Evolutionary conservation across 1,140 invertebrate species (phyloP).

Genomic region (Bacillus rossius): DNA sequence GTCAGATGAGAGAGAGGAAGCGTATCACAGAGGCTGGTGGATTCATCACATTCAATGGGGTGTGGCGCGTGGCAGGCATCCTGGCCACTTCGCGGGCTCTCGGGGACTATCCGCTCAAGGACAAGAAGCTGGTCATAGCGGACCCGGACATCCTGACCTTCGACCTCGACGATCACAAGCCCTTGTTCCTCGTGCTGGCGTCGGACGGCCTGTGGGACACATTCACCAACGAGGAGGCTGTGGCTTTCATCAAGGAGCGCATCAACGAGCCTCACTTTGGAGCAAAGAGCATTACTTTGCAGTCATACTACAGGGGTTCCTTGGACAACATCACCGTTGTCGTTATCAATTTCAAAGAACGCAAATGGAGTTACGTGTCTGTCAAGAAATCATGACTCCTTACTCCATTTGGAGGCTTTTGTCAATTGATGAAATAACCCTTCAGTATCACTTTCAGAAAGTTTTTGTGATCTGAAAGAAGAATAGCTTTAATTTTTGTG

Average conservation of each 20-base stretch:
- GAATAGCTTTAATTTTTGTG: too few relatives aligned
- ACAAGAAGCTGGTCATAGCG: slow-evolving; percentile 88
- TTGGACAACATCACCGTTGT: slow-evolving; percentile 95
- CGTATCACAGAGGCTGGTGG: slow-evolving; percentile 89
- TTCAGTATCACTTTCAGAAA: too few relatives aligned
- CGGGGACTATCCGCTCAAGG: slow-evolving; percentile 93
- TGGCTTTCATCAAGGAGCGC: slow-evolving; percentile 76
- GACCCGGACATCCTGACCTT: slow-evolving; percentile 96
- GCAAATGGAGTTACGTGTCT: slow-evolving; percentile 34
- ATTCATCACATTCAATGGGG: slow-evolving; percentile 91
- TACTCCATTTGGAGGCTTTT: too few relatives aligned
- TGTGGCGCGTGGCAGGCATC: slow-evolving; percentile 94
- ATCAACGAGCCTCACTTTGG: slow-evolving; percentile 81
- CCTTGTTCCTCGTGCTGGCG: slow-evolving; percentile 86
- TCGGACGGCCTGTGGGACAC: slow-evolving; percentile 96
- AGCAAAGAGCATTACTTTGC: slow-evolving; percentile 81
- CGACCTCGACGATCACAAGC: slow-evolving; percentile 74
- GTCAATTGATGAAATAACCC: too few relatives aligned
- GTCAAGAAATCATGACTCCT: slow-evolving; percentile 16
- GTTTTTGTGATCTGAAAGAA: too few relatives aligned
- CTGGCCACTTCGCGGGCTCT: slow-evolving; percentile 91
- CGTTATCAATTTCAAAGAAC: slow-evolving; percentile 77
- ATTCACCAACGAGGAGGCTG: slow-evolving; percentile 90
- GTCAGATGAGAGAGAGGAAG: slow-evolving; percentile 77
- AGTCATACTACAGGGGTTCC: slow-evolving; percentile 89